Base-by-base conservation (phyloP, 2,888 invertebrate species). In the Eucera pruinosa region DNA sequence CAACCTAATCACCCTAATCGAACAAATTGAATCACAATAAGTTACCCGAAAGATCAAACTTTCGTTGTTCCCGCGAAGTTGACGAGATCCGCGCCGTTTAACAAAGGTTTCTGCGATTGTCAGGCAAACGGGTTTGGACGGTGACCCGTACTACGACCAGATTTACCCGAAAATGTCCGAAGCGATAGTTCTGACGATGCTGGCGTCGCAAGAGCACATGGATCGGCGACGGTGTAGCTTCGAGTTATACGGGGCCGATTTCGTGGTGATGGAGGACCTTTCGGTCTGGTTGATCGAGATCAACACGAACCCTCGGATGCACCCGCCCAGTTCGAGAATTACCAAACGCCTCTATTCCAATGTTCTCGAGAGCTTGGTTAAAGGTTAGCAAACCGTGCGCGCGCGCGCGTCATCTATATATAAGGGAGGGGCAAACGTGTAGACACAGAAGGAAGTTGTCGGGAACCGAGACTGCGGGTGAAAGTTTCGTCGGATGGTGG, bases 221-320 rank as follows among this genome's bases (percentile, higher is more conserved):
- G 94, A 95, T 43, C 92, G 94, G 23, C 93, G 95, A 76, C 94
- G 95, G 87, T 96, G 96, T 87, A 95, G 96, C 69, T 98, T 98
- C 92, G 98, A 98, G 91, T 68, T 89, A 11, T 98, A 97, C 90
- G 98, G 98, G 6, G 98, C 98, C 64, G 98, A 98, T 93, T 98
- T 98, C 91, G 96, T 98, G 94, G 91, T 98, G 43, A 96, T 97
- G 70, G 96, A 97, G 87, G 95, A 97, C 87, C 96, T 95, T 85
- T 94, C 95, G 78, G 97, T 98, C 0, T 98, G 97, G 96, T 93
- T 98, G 76, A 96, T 98, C 86, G 98, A 98, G 93, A 97, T 98
- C 82, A 98, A 98, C 93, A 96, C 97, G 1, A 96, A 96, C 89
- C 98, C 98, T 0, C 96, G 97, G 92, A 94, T 98, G 92, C 94